phyloP scores from a whole-genome alignment of 2,113 vertebrate species.

The Toxotes chatareus region DNA sequence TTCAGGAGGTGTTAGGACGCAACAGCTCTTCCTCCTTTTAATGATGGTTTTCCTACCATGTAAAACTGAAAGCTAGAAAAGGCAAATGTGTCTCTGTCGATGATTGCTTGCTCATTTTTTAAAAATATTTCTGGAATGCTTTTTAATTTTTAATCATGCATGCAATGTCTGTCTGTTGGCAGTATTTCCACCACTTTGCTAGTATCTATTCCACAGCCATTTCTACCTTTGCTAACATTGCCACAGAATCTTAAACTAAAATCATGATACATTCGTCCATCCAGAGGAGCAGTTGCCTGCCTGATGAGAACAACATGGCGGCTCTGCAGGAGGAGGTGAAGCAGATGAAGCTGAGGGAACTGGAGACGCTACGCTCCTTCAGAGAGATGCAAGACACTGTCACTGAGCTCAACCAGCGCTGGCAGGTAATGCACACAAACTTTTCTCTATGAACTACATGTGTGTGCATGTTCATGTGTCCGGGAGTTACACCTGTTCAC shows the following conservation, averaged over 20 bases:
- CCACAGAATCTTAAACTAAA: background rate
- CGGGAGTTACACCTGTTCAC: too few relatives aligned
- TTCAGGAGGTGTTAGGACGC: constrained; percentile 4
- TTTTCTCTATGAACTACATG: background rate
- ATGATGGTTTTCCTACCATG: background rate
- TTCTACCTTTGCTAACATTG: background rate
- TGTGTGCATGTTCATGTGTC: too few relatives aligned
- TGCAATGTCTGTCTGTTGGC: background rate
- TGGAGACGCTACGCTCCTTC: constrained; percentile 88
- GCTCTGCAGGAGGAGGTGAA: constrained; percentile 93
- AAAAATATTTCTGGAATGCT: background rate
- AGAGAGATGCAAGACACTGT: constrained; percentile 90
- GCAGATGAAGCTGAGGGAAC: constrained; percentile 90
- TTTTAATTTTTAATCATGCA: background rate
- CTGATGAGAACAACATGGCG: constrained; percentile 92
- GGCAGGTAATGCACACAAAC: constrained; percentile 87
- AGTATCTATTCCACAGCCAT: too few relatives aligned
- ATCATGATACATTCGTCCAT: constrained; percentile 3
- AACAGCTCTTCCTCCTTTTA: background rate
- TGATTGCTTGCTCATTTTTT: background rate
- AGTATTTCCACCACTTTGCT: too few relatives aligned
- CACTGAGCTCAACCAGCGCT: constrained; percentile 92
- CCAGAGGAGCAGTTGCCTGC: constrained; percentile 90
- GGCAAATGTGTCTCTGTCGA: background rate
- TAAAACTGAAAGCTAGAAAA: background rate